These are phyloP conservation scores for Spea multiplicata DNA, from an alignment of 2,113 vertebrate species.

Conservation along the genomic window DNA sequence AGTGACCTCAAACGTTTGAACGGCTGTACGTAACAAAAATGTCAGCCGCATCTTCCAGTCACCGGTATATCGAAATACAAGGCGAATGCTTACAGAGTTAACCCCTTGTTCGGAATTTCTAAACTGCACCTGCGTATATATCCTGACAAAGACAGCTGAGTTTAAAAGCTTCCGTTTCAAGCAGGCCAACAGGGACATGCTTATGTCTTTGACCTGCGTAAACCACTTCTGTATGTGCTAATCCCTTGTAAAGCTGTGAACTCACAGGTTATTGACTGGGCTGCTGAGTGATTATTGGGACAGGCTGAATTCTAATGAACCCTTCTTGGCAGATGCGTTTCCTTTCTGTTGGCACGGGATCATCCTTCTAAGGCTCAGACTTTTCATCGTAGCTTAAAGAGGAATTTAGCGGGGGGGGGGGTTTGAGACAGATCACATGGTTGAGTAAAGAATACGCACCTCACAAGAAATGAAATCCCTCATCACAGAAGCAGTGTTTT, in stretches of 20 bases:
- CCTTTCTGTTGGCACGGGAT: constrained; percentile 20
- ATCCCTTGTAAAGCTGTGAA: constrained; percentile 33
- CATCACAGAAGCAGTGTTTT: not conserved
- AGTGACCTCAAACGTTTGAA: too few relatives aligned
- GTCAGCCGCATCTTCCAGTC: too few relatives aligned
- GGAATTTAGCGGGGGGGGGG: constrained; percentile 2
- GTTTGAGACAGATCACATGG: constrained; percentile 27
- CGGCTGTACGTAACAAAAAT: too few relatives aligned
- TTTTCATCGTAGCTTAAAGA: constrained; percentile 23
- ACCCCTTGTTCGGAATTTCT: not conserved
- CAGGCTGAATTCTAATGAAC: constrained; percentile 34
- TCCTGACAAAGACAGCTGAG: constrained; percentile 13
- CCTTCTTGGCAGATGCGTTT: constrained; percentile 34
- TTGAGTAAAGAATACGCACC: constrained; percentile 11
- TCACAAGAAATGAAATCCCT: constrained; percentile 15
- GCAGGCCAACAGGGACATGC: constrained; percentile 19
- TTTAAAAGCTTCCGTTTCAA: constrained; percentile 38
- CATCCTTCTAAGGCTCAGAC: constrained; percentile 24
- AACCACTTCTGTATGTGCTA: constrained; percentile 40
- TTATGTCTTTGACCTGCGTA: constrained; percentile 39
- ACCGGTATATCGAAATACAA: too few relatives aligned
- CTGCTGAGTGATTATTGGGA: constrained; percentile 41
- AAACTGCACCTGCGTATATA: constrained; percentile 8
- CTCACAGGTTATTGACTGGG: constrained; percentile 41
- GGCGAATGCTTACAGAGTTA: too few relatives aligned